Percentiles rank a stretch among this genome's conserved stretches.
Evolutionary conservation across 2,888 invertebrate genomes (phyloP).

Genomic region (Drosophila nr. medialis): DNA sequence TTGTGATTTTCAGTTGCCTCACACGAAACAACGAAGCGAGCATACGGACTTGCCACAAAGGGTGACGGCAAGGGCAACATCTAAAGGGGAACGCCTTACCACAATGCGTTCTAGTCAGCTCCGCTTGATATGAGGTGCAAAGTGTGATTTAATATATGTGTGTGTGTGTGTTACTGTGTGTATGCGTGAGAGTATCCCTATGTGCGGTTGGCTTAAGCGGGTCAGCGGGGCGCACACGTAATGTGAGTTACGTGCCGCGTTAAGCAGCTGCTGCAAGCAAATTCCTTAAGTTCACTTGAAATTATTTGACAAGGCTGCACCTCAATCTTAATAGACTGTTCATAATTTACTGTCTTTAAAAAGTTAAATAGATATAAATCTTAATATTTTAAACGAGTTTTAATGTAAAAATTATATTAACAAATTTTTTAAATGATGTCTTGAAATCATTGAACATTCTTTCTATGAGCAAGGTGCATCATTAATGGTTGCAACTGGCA

Average conservation of each 20-base stretch:
- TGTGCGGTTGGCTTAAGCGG: constrained; percentile 37
- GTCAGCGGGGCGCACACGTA: constrained; percentile 53
- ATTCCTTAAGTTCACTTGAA: constrained; percentile 8
- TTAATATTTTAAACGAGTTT: background rate
- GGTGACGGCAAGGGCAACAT: background rate
- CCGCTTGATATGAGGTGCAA: constrained; percentile 62
- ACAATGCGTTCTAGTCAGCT: constrained; percentile 30
- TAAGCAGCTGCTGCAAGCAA: constrained; percentile 11
- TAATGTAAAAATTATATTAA: background rate
- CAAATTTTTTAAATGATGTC: background rate
- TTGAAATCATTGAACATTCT: accelerated
- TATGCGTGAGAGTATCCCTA: constrained; percentile 1
- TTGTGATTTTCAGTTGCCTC: constrained; percentile 57
- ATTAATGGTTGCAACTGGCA: background rate
- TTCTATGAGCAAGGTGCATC: background rate
- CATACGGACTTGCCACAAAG: constrained; percentile 9
- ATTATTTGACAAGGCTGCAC: background rate
- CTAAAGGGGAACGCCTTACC: constrained; percentile 12
- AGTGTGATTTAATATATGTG: constrained; percentile 56
- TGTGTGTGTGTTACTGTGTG: background rate
- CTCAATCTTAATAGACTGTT: background rate
- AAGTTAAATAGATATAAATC: background rate
- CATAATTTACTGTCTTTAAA: background rate
- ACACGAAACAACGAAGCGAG: constrained; percentile 13
- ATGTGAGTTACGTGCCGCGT: constrained; percentile 40